A percentile compares a stretch with the other conserved stretches of the same genome.
phyloP scores from a whole-genome alignment of 2,888 invertebrate species.

The Iphiclides podalirius region DNA sequence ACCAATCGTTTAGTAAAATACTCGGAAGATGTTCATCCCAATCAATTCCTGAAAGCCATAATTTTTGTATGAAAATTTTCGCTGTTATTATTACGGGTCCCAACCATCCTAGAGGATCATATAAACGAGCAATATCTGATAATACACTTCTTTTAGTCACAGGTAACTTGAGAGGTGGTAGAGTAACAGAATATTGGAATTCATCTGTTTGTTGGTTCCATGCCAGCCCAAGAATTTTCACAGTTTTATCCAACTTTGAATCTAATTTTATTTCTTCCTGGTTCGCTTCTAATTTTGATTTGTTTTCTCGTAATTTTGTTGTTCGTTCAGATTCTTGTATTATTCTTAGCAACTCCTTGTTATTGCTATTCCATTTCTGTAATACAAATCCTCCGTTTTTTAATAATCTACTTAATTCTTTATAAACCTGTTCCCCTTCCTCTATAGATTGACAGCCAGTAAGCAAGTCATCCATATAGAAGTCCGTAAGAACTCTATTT shows the following conservation, averaged over 20 bases:
- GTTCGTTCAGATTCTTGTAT: constrained; percentile 12
- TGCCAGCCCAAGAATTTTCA: constrained; percentile 35
- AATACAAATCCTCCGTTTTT: constrained; percentile 32
- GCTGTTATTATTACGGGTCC: no score
- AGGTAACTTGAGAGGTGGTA: constrained; percentile 24
- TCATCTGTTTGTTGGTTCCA: constrained; percentile 35
- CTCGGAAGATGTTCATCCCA: constrained; percentile 36
- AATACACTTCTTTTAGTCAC: constrained; percentile 39
- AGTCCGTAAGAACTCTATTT: constrained; percentile 26
- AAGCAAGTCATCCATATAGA: constrained; percentile 34
- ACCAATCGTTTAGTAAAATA: constrained; percentile 30
- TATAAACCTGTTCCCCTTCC: constrained; percentile 27
- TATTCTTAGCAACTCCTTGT: constrained; percentile 26
- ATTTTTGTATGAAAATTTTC: constrained; percentile 38
- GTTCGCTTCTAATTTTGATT: neutral
- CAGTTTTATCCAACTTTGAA: constrained; percentile 28
- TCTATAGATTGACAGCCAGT: constrained; percentile 31
- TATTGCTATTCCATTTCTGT: constrained; percentile 28
- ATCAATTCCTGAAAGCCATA: constrained; percentile 35
- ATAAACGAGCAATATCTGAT: constrained; percentile 36
- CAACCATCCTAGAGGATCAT: constrained; percentile 39
- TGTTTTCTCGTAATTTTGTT: no score
- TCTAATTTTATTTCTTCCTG: no score
- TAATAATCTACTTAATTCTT: constrained; percentile 34
- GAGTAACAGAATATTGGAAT: constrained; percentile 32